These are phyloP conservation scores for Conchocele bisecta DNA, from an alignment of 2,888 invertebrate genomes.

Conservation along the genomic window DNA sequence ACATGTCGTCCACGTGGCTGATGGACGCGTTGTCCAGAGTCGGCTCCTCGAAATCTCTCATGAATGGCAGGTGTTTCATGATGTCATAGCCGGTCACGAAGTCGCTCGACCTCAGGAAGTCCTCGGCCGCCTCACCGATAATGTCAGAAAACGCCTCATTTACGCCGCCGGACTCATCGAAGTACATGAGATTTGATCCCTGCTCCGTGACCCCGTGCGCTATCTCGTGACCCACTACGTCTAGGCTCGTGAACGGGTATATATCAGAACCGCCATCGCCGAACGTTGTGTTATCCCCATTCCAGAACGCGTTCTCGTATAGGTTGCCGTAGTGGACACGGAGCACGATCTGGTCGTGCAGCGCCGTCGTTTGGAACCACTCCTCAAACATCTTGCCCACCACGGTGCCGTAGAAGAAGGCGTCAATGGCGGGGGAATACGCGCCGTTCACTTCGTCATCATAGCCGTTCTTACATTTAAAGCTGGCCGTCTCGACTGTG, in stretches of 20 bases:
- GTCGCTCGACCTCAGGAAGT: conserved; percentile 45
- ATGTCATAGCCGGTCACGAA: conserved; percentile 49
- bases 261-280: conserved; percentile 61
- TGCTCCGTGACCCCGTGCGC: conserved; percentile 66
- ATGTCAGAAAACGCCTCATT: conserved; percentile 72
- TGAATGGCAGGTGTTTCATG: conserved; percentile 32
- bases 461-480: conserved; percentile 52
- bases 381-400: conserved; percentile 65
- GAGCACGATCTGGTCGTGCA: conserved; percentile 51
- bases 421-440: conserved; percentile 62
- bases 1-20: conserved; percentile 54
- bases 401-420: conserved; percentile 60
- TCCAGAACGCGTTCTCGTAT: conserved; percentile 70
- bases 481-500: conserved; percentile 43
- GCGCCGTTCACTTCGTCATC: conserved; percentile 62
- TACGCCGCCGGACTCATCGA: conserved; percentile 65
- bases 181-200: conserved; percentile 61
- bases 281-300: conserved; percentile 59
- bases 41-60: conserved; percentile 64
- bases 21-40: conserved; percentile 62
- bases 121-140: conserved; percentile 62
- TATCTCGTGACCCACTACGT: conserved; percentile 67
- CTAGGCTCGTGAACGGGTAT: conserved; percentile 63
- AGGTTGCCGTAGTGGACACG: conserved; percentile 63
- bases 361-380: conserved; percentile 52